Evolutionary conservation across 2,888 invertebrate genomes (phyloP).

Genomic region (Chrysina gloriosa): DNA sequence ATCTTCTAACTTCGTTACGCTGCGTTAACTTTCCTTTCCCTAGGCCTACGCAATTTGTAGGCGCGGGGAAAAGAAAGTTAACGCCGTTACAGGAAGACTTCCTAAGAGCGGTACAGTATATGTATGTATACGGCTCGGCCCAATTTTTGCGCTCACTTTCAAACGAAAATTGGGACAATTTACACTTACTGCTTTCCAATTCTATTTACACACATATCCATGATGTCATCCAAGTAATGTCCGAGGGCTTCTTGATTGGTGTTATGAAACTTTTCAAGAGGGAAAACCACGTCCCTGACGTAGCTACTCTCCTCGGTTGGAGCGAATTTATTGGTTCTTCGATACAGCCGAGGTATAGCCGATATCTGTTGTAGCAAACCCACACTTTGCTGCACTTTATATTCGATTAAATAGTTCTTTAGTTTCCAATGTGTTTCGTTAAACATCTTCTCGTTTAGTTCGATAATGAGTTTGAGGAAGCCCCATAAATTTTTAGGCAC

Average conservation of each 20-base stretch:
- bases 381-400: constrained; percentile 65
- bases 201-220: constrained; percentile 63
- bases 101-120: too few relatives aligned
- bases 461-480: constrained; percentile 52
- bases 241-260: constrained; percentile 64
- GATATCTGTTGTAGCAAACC: constrained; percentile 83
- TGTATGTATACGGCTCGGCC: too few relatives aligned
- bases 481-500: constrained; percentile 52
- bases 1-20: too few relatives aligned
- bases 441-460: constrained; percentile 51
- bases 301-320: constrained; percentile 86
- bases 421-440: constrained; percentile 50
- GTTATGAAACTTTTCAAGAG: constrained; percentile 71
- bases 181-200: constrained; percentile 68
- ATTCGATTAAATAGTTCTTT: constrained; percentile 53
- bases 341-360: constrained; percentile 92
- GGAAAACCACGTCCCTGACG: constrained; percentile 60
- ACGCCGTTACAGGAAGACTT: too few relatives aligned
- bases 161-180: too few relatives aligned
- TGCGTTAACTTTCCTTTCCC: too few relatives aligned
- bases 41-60: too few relatives aligned
- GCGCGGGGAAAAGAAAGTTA: too few relatives aligned
- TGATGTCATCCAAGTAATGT: constrained; percentile 62
- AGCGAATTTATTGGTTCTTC: constrained; percentile 89
- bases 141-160: too few relatives aligned